These are phyloP conservation scores for Drosophila neocordata DNA, from an alignment of 1,140 invertebrate genomes.

Conservation along the genomic window DNA sequence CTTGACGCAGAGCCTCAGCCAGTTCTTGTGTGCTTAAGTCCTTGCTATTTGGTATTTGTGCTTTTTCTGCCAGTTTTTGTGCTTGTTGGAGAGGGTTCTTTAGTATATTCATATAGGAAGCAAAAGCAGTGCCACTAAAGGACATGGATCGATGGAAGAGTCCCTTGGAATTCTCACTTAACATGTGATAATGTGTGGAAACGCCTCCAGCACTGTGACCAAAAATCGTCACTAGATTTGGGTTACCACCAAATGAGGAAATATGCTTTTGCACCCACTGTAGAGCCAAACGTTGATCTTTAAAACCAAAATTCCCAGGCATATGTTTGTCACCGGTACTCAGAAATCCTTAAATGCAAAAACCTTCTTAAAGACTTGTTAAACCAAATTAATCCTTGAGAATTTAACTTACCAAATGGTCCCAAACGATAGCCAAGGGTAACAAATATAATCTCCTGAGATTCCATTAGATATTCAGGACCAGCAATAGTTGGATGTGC, in stretches of 20 bases:
- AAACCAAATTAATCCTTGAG: too few relatives aligned
- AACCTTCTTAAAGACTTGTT: background rate
- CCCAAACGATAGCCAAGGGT: conserved; percentile 85
- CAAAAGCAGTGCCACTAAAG: conserved; percentile 85
- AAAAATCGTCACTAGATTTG: conserved; percentile 89
- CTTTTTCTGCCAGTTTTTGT: conserved; percentile 37
- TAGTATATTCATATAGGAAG: conserved; percentile 83
- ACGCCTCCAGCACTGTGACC: conserved; percentile 88
- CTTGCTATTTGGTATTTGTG: conserved; percentile 39
- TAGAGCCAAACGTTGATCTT: conserved; percentile 72
- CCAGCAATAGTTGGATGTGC: conserved; percentile 58
- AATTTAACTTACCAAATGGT: conserved; percentile 67
- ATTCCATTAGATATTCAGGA: conserved; percentile 83
- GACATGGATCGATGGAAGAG: conserved; percentile 84
- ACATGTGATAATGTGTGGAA: conserved; percentile 82
- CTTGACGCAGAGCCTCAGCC: conserved; percentile 72
- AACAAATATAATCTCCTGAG: conserved; percentile 84
- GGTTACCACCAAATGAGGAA: conserved; percentile 88
- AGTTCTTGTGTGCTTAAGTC: conserved; percentile 39
- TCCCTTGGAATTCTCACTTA: conserved; percentile 56
- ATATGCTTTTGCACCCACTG: conserved; percentile 71
- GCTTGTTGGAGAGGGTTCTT: conserved; percentile 83
- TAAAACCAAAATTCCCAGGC: conserved; percentile 83
- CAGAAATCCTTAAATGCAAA: conserved; percentile 60
- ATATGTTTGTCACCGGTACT: conserved; percentile 75